Conservation (phyloP, 1,140 invertebrate species). For the Drosophila seguyi region DNA sequence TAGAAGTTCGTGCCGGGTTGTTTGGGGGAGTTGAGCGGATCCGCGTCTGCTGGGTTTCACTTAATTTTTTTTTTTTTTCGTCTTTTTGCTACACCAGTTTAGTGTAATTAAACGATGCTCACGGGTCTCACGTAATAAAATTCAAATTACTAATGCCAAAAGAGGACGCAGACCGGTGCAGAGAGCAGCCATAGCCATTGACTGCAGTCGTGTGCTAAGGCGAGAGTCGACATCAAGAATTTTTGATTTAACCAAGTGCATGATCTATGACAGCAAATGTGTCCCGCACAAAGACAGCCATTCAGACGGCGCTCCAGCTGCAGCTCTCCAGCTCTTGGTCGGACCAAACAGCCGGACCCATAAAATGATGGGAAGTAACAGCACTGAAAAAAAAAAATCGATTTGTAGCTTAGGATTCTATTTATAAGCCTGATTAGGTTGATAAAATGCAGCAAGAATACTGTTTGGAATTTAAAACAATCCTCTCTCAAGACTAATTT, state of each 20-base stretch:
- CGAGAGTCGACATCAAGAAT: conserved; percentile 74
- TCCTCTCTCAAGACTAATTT: not conserved
- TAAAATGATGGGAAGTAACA: conserved; percentile 10
- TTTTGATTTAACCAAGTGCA: conserved; percentile 83
- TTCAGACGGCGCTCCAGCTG: conserved; percentile 16
- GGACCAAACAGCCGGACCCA: conserved; percentile 9
- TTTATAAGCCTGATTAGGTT: too few relatives aligned
- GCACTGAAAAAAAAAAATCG: conserved; percentile 26
- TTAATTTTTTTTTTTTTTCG: conserved; percentile 5
- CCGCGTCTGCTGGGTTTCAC: not conserved
- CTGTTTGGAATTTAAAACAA: not conserved
- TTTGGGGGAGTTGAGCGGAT: not conserved
- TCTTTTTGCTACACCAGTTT: conserved; percentile 56
- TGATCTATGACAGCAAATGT: conserved; percentile 83
- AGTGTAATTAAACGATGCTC: conserved; percentile 59
- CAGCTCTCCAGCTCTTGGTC: conserved; percentile 1
- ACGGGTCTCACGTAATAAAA: conserved; percentile 49
- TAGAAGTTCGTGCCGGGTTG: conserved; percentile 6
- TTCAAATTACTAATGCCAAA: conserved; percentile 49
- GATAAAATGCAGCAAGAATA: not conserved
- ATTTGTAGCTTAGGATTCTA: too few relatives aligned
- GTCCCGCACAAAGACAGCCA: conserved; percentile 66
- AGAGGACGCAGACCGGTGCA: conserved; percentile 10
- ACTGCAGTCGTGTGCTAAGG: conserved; percentile 70
- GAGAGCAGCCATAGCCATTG: conserved; percentile 39